These are phyloP conservation scores for Xenopus laevis DNA, from an alignment of 2,113 vertebrate genomes.

Conservation along the genomic window DNA sequence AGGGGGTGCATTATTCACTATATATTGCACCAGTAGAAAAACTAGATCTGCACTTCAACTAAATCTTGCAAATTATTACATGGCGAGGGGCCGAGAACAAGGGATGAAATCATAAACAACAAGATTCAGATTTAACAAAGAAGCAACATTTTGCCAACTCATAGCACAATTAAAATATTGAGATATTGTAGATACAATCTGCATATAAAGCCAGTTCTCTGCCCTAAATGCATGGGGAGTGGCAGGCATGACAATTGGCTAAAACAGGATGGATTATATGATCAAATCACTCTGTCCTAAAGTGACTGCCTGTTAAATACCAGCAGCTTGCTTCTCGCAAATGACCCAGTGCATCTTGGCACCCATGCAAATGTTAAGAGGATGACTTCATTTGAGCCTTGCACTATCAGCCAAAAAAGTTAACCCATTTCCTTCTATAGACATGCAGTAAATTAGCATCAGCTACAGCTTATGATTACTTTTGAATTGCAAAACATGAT, in stretches of 20 bases:
- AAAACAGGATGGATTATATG: conserved; percentile 50
- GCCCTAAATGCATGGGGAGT: conserved; percentile 14
- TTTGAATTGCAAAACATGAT: too few relatives aligned
- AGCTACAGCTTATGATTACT: too few relatives aligned
- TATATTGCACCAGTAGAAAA: too few relatives aligned
- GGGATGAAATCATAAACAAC: conserved; percentile 21
- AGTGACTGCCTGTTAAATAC: conserved; percentile 55
- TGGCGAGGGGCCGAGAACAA: conserved; percentile 31
- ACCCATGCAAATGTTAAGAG: conserved; percentile 50
- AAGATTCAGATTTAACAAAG: conserved; percentile 19
- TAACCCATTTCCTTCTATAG: conserved; percentile 26
- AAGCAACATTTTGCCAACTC: conserved; percentile 7
- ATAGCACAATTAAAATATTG: conserved; percentile 19
- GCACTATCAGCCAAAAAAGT: conserved; percentile 49
- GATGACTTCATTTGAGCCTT: conserved; percentile 59
- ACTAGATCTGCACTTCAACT: too few relatives aligned
- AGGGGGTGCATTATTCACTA: too few relatives aligned
- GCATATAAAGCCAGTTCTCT: not conserved
- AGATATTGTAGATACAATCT: conserved; percentile 31
- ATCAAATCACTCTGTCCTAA: conserved; percentile 52
- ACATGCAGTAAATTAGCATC: not conserved
- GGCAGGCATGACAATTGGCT: conserved; percentile 31
- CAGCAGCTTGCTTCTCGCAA: conserved; percentile 54
- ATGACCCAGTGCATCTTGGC: conserved; percentile 56
- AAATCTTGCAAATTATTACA: conserved; percentile 8